Base-by-base conservation (phyloP, 2,888 invertebrate species). In the Aporophyla lueneburgensis region DNA sequence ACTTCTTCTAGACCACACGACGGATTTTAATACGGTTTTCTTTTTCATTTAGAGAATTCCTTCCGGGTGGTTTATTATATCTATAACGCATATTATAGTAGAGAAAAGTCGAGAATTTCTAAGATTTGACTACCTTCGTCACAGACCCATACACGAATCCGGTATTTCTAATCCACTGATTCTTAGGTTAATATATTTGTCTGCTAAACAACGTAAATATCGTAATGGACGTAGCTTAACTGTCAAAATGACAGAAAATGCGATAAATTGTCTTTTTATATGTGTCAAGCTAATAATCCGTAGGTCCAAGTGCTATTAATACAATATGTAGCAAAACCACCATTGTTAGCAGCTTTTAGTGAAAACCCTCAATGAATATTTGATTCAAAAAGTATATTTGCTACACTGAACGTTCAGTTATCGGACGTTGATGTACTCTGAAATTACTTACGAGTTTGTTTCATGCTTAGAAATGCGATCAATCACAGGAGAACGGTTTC, bases 391-490 rank as follows among this genome's bases (percentile, higher is more conserved):
- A 56, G 14, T 40, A 78, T 56, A 83, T 49, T 9, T 63, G 49
- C 19, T 63, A 51, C 21, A 71, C 21, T 69, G 49, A 19, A 56
- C n/a, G 76, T 74, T 72, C 78, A 79, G 81, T 66, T 83, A 78
- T 75, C 78, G 73, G 62, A 74, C 70, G 63, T 19, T 65, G 70
- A 74, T 85, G 79, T 81, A 79, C 76, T 78, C 76, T 83, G 7
- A 84, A 84, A 78, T 75, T 80, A 66, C 82, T 62, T 67, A 84
- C 59, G 76, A 70, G 70, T 76, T 69, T 76, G 51, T 79, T 80
- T 65, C 83, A 82, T 73, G 81, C 74, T 83, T 77, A 77, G 77
- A 86, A 88, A 89, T 83, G 83, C 89, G 87, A 90, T 90, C 91
- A 89, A 87, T 84, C 76, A 74, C 70, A 80, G 72, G 77, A 79